Evolutionary conservation across 2,797 vertebrate species (phyloP).

Genomic region (Echiichthys vipera): DNA sequence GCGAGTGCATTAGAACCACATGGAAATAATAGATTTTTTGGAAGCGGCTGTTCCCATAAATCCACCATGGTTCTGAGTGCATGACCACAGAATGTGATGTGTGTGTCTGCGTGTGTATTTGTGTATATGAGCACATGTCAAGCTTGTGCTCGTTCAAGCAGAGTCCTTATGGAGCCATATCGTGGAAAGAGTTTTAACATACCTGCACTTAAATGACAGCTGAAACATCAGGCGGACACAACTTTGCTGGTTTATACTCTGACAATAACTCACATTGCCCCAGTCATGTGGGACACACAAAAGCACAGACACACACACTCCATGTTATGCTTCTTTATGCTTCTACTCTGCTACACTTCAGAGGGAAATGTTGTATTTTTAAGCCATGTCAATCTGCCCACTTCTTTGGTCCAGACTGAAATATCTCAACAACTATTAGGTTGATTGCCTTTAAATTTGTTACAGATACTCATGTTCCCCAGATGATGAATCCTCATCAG

Average conservation of each 20-base stretch:
- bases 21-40: slow-evolving; percentile 82
- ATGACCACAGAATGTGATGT: slow-evolving; percentile 56
- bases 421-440: not conserved
- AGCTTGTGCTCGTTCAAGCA: slow-evolving; percentile 10
- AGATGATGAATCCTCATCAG: not conserved
- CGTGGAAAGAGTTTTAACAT: slow-evolving; percentile 59
- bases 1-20: slow-evolving; percentile 69
- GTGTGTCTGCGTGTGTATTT: slow-evolving; percentile 19
- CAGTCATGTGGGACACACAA: slow-evolving; percentile 19
- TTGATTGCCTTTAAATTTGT: not conserved
- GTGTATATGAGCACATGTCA: slow-evolving; percentile 41
- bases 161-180: slow-evolving; percentile 48
- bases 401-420: too few species aligned
- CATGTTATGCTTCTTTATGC: too few species aligned
- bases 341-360: not conserved
- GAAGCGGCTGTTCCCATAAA: slow-evolving; percentile 73
- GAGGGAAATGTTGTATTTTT: not conserved
- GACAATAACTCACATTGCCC: slow-evolving; percentile 29
- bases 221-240: slow-evolving; percentile 43
- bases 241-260: slow-evolving; percentile 29
- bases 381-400: too few species aligned
- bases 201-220: slow-evolving; percentile 56
- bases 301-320: slow-evolving; percentile 24
- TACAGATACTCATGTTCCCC: not conserved
- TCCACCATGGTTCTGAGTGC: slow-evolving; percentile 56